Conservation (phyloP, 2,113 vertebrate species). For the Tachysurus fulvidraco region DNA sequence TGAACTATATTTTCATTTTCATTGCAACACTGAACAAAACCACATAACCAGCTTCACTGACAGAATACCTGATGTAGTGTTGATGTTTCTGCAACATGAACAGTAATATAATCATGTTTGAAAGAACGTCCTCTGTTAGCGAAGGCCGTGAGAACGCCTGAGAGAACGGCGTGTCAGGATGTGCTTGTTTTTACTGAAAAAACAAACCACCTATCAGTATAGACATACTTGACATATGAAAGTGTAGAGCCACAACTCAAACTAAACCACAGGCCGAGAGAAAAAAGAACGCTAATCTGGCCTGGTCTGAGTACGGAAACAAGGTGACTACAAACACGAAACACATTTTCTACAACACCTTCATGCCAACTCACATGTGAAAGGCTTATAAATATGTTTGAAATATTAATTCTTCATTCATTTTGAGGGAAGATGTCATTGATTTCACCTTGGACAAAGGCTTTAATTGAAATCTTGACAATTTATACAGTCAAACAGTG, state of each 20-base stretch:
- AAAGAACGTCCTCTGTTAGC: not conserved
- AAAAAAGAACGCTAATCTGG: not conserved
- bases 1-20: not conserved
- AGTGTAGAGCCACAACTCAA: not conserved
- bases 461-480: not conserved
- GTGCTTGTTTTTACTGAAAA: not conserved
- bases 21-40: not conserved
- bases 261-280: constrained; percentile 11
- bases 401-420: not conserved
- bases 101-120: too few species aligned
- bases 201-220: not conserved
- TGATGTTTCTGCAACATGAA: not conserved
- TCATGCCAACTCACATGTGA: too few species aligned
- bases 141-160: not conserved
- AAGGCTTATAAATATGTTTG: not conserved
- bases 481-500: not conserved
- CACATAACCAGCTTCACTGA: not conserved
- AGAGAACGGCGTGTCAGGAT: not conserved
- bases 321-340: not conserved
- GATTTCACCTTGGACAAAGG: not conserved
- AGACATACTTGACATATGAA: not conserved
- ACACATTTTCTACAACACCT: not conserved
- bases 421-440: not conserved
- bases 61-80: not conserved
- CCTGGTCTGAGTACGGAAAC: not conserved